phyloP scores from a whole-genome alignment of 2,797 vertebrate genomes.

The Periophthalmus magnuspinnatus region DNA sequence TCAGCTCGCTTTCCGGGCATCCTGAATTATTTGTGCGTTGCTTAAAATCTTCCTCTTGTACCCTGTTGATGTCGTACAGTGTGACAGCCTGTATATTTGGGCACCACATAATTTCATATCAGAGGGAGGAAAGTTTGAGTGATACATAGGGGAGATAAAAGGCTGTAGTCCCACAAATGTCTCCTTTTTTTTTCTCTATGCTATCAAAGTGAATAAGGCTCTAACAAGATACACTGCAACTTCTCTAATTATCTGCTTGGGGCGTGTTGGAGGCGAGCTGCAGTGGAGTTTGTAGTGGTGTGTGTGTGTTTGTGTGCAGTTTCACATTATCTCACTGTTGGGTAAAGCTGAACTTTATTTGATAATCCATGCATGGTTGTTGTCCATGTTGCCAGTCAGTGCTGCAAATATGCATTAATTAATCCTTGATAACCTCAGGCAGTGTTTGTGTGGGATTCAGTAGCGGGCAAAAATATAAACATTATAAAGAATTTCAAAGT shows the following conservation, averaged over 20 bases:
- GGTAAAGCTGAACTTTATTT: slow-evolving; percentile 33
- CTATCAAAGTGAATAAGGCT: slow-evolving; percentile 12
- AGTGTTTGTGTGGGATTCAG: slow-evolving; percentile 1
- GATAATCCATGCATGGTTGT: slow-evolving; percentile 57
- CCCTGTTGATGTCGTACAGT: slow-evolving; percentile 25
- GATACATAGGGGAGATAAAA: background rate
- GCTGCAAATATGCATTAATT: slow-evolving; percentile 58
- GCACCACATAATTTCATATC: background rate
- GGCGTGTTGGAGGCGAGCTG: slow-evolving; percentile 2
- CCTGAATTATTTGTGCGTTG: slow-evolving; percentile 48
- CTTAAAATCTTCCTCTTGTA: slow-evolving; percentile 33
- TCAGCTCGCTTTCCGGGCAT: slow-evolving; percentile 11
- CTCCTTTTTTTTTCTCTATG: background rate
- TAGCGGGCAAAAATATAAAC: background rate
- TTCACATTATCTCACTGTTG: slow-evolving; percentile 40
- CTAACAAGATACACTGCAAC: slow-evolving; percentile 5
- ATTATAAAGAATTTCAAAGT: background rate
- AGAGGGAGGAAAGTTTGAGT: slow-evolving; percentile 18
- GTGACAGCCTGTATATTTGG: slow-evolving; percentile 27
- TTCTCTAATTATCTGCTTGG: background rate
- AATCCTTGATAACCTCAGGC: slow-evolving; percentile 46
- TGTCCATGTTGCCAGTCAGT: slow-evolving; percentile 54
- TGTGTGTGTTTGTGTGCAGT: slow-evolving; percentile 11
- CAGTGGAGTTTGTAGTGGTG: background rate
- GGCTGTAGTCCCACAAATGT: background rate